Conservation (phyloP, 35 echinoderm and acorn worm species). For the Lytechinus variegatus region DNA sequence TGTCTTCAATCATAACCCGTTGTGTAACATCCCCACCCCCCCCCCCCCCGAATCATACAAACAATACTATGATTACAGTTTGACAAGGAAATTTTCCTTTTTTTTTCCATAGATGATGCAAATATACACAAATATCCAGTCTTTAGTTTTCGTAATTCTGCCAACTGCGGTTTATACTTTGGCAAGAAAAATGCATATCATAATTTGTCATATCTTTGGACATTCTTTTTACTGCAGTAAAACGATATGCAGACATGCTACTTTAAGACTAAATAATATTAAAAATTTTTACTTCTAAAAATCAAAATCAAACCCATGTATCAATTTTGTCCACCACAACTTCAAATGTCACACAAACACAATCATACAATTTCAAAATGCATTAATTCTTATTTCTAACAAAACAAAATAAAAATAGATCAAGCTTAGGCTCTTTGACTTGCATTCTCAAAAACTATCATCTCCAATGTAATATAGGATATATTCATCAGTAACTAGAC, state of each 20-base stretch:
- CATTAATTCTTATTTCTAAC: not conserved
- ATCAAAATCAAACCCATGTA: too few relatives aligned
- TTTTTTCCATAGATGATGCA: not conserved
- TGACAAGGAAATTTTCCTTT: too few relatives aligned
- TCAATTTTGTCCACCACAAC: too few relatives aligned
- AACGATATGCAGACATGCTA: not conserved
- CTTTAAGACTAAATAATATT: not conserved
- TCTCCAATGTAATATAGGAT: too few relatives aligned
- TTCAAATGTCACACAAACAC: too few relatives aligned
- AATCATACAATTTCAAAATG: not conserved
- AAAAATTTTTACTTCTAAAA: too few relatives aligned
- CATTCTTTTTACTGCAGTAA: not conserved
- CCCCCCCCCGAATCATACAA: too few relatives aligned
- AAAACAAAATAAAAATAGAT: not conserved
- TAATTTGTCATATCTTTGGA: not conserved
- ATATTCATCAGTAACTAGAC: too few relatives aligned
- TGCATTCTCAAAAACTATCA: too few relatives aligned
- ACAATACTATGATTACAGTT: too few relatives aligned
- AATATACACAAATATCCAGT: not conserved
- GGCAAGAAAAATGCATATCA: not conserved
- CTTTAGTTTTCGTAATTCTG: not conserved
- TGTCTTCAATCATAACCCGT: too few relatives aligned
- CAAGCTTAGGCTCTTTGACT: not conserved
- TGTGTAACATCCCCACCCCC: too few relatives aligned
- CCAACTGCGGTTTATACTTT: not conserved